Evolutionary conservation across 2,888 invertebrate species (phyloP), one percentile per base, ranked within the genome.

Genomic region (Heliconius ismenius): DNA sequence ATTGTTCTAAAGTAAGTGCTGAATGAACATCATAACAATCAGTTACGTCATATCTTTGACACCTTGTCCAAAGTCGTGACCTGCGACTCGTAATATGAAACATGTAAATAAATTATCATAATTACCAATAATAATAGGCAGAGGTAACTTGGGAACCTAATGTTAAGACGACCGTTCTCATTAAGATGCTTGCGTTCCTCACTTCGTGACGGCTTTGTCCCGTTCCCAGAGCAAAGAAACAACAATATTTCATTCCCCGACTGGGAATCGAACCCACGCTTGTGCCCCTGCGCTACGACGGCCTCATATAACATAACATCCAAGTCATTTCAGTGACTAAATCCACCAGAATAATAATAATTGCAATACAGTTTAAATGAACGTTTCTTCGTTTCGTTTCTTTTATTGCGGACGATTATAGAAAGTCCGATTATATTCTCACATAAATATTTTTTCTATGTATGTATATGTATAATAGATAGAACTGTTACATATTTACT

Each of bases 1-100:
- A n/a, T n/a, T n/a, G n/a, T n/a, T n/a, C n/a, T n/a, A n/a, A n/a
- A n/a, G n/a, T n/a, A n/a, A 62, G 32, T 76, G 77, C 70, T 62
- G 75, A 67, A 75, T 62, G 75, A 67, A 75, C 73, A 70, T 70
- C 65, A 75, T n/a, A 77, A 77, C 75, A 79, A 77, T 75, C 28
- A 43, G 54, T 77, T 77, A 72, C 77, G 77, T 77, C 79, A 79
- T 74, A 72, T 26, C 64, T 32, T 18, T 54, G 58, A 75, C 76
- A 77, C 68, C 68, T 43, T 65, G 49, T 49, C 63, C 32, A 43
- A 49, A 69, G 49, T 69, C 73, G 75, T 79, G 75, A 79, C 75
- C 69, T 24, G 68, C 0, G 28, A n/a, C 43, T 67, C 9, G 65
- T 67, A 73, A 43, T 69, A 39, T 75, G 15, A 13, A 63, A 32